A percentile compares a stretch with the other conserved stretches of the same genome.
These are phyloP conservation scores for Tachuris rubrigastra DNA, from an alignment of 2,113 vertebrate genomes.

Conservation along the genomic window DNA sequence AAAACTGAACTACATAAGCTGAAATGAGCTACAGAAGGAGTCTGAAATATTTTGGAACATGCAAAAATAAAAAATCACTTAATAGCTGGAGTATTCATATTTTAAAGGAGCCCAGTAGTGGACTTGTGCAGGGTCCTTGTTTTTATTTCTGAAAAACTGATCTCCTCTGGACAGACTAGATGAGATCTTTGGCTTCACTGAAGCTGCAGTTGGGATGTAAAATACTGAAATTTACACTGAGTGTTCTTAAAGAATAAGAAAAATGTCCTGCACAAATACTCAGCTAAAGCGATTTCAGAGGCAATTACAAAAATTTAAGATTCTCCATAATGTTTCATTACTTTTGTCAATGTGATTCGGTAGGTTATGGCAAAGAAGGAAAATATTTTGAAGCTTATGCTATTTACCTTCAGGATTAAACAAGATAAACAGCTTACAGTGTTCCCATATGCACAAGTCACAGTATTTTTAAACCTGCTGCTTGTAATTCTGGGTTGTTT, in stretches of 20 bases:
- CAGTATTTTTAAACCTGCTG: slow-evolving; percentile 61
- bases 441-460: slow-evolving; percentile 50
- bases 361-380: not conserved
- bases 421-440: slow-evolving; percentile 61
- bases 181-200: not conserved
- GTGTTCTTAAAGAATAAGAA: not conserved
- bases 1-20: not conserved
- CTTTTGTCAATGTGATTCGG: not conserved
- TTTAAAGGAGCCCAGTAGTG: not conserved
- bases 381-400: slow-evolving; percentile 52
- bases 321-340: not conserved
- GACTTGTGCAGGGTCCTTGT: not conserved
- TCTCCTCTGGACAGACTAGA: not conserved
- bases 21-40: not conserved
- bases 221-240: not conserved
- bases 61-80: not conserved
- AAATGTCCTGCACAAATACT: not conserved
- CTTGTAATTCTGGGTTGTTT: slow-evolving; percentile 34
- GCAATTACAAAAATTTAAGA: not conserved
- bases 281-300: not conserved
- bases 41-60: not conserved
- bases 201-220: not conserved
- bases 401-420: slow-evolving; percentile 64
- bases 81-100: not conserved
- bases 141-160: not conserved